Evolutionary conservation across 2,888 invertebrate genomes (phyloP), one percentile per base, ranked within the genome.

Genomic region (Aleiodes leptofemur): DNA sequence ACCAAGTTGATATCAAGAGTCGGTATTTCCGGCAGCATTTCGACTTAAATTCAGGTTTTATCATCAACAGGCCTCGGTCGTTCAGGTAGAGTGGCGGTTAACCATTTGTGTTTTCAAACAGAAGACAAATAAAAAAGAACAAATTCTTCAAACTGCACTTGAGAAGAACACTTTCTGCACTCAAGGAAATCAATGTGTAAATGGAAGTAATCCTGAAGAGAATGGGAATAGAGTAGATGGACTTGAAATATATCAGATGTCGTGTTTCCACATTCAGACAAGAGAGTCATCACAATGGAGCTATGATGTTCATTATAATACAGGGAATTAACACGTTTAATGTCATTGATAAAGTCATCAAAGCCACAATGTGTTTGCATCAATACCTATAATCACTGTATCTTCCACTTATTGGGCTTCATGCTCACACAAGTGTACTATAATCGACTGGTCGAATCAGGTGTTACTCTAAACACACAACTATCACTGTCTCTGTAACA

Each of bases 381-480:
- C 96, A 7, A 91, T 89, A 51, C 91, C 95, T 95, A 95, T 95
- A 0, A 95, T 90, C n/a, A 95, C 95, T 0, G 95, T 95, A 0
- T 96, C 96, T 89, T 95, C 95, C 13, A 94, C 93, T 90, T 96
- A 95, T 92, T 90, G 13, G 95, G 95, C 89, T 92, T 95, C 76
- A 95, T 88, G 86, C 94, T 94, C 80, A 93, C 91, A 7, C 95
- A 95, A 13, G 92, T 92, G 83, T 96, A 95, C 87, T 95, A 95
- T 8, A 95, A 86, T 96, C 95, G 0, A 94, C 94, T 79, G 95
- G 91, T 13, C 85, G 88, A 5, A 95, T 87, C 80, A 94, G 90
- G 84, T 94, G 93, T 85, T 95, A 94, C 8, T 96, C 96, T 0
- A 96, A 96, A 34, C 96, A 90, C 13, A 95, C 90, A 86, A 96